Percentiles rank a stretch among this genome's conserved stretches.
phyloP scores from a whole-genome alignment of 2,797 vertebrate species.

The Netta rufina region DNA sequence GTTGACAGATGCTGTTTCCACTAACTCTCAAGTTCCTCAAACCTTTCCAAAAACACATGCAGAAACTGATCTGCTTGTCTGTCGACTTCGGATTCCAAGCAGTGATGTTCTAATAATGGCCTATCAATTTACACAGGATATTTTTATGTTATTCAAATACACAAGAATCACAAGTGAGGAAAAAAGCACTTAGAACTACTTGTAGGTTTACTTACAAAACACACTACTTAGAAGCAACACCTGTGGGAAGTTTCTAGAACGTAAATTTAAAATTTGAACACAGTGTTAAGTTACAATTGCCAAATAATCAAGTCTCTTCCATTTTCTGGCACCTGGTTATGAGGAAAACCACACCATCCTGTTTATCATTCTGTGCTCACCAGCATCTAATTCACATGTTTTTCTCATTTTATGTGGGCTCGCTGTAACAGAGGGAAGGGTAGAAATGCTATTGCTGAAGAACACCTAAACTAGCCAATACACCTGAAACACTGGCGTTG shows the following conservation, averaged over 20 bases:
- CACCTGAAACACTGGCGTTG: background rate
- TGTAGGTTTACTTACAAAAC: background rate
- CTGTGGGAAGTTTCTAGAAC: background rate
- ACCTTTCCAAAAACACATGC: background rate
- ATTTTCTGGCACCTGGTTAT: background rate
- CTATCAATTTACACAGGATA: background rate
- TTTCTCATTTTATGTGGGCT: background rate
- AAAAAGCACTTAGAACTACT: background rate
- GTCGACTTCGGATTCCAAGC: background rate
- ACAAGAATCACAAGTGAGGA: background rate
- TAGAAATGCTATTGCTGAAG: background rate
- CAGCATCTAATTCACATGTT: background rate
- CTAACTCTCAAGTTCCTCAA: constrained; percentile 17
- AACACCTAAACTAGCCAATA: background rate
- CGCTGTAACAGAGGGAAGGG: background rate
- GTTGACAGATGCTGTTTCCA: constrained; percentile 64
- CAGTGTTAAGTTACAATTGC: background rate
- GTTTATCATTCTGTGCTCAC: background rate
- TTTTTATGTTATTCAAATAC: background rate
- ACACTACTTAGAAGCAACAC: background rate
- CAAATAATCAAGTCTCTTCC: background rate
- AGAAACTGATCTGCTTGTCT: background rate
- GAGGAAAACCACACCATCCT: background rate
- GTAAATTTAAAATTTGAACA: background rate
- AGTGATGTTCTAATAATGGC: background rate